Percentiles rank a stretch among this genome's conserved stretches.
These are phyloP conservation scores for Plusia festucae DNA, from an alignment of 2,888 invertebrate species.

Conservation along the genomic window DNA sequence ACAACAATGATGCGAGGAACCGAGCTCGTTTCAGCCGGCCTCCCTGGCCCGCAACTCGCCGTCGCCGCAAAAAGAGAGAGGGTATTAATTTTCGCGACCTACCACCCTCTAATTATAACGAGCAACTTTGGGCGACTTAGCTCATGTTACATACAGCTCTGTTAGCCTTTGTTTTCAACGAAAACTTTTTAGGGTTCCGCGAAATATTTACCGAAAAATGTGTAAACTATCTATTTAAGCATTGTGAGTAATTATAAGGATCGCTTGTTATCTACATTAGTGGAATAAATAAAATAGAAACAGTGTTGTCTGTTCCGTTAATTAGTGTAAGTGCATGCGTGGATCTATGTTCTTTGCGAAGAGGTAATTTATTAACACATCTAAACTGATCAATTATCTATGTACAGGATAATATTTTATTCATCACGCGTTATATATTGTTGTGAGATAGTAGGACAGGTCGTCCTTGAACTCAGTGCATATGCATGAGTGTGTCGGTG, in stretches of 20 bases:
- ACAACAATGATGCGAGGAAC: slow-evolving; percentile 43
- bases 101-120: slow-evolving; percentile 79
- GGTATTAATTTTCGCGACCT: slow-evolving; percentile 80
- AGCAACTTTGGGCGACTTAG: slow-evolving; percentile 77
- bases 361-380: background rate
- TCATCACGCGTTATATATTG: background rate
- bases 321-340: slow-evolving; percentile 44
- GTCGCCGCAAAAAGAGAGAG: slow-evolving; percentile 68
- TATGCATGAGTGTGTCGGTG: slow-evolving; percentile 11
- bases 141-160: slow-evolving; percentile 77
- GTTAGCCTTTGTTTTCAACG: slow-evolving; percentile 72
- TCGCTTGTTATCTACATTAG: slow-evolving; percentile 18
- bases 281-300: background rate
- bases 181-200: slow-evolving; percentile 68
- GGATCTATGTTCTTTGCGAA: slow-evolving; percentile 12
- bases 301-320: slow-evolving; percentile 13
- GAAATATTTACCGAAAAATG: slow-evolving; percentile 20
- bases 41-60: slow-evolving; percentile 41
- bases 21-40: slow-evolving; percentile 34
- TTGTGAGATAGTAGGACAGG: background rate
- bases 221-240: slow-evolving; percentile 5
- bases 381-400: background rate
- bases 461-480: slow-evolving; percentile 43
- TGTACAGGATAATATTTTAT: background rate
- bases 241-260: slow-evolving; percentile 19